Evolutionary conservation across 2,888 invertebrate genomes (phyloP), one percentile per base, ranked within the genome.

Genomic region (Podabrus alpinus): DNA sequence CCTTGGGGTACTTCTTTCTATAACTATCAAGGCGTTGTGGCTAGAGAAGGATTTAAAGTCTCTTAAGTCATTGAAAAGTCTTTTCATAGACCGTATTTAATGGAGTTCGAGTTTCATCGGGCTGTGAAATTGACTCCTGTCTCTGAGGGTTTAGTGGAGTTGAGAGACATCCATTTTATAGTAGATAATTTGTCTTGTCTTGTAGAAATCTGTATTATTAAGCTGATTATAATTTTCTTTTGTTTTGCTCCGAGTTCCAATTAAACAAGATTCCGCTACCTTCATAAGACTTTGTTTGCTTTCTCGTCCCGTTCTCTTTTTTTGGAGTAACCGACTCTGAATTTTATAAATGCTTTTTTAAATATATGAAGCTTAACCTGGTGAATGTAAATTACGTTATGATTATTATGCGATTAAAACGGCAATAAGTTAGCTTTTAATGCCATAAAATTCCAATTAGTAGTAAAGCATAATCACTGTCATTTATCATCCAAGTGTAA

Each of bases 121-220:
- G 75, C 80, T 82, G 83, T 83, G 82, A 83, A 83, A 83, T 83
- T 83, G 83, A 83, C 81, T 83, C 78, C 79, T 78, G 79, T 79
- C 80, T 80, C 80, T 71, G 73, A 78, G 75, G 77, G 77, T 75
- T 79, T 79, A 75, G 71, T 68, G 62, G 67, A 67, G 70, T 74
- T 72, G 69, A 69, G 71, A 69, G 61, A 64, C 75, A 75, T 76
- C 77, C 75, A 77, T 80, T 80, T 78, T 77, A 77, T 73, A 74
- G 74, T 73, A 73, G 79, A 79, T 77, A 73, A 73, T 73, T 77
- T 75, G 76, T 77, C 69, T 61, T 70, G 72, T 69, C 71, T 70
- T 59, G 24, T 68, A 73, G 69, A 68, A 68, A 68, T 62, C 59
- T 69, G 64, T 73, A 69, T 64, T 73, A 73, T 73, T 73, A 73